These are phyloP conservation scores for Brachionus calyciflorus DNA, from an alignment of 1,140 invertebrate genomes.

Conservation along the genomic window DNA sequence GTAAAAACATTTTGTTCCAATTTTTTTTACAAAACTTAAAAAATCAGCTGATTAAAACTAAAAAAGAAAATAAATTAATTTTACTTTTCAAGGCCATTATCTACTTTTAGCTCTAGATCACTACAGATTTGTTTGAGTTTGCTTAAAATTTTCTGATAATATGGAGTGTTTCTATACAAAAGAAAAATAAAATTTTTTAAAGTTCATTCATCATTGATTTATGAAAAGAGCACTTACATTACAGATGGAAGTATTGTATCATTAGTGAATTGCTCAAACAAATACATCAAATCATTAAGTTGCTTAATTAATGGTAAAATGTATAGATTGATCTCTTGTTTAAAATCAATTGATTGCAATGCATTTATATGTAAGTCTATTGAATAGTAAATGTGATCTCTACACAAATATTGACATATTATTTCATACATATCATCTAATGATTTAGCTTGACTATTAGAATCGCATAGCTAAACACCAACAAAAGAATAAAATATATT, in stretches of 20 bases:
- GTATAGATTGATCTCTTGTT: slow-evolving; percentile 32
- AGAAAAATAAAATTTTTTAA: too few relatives aligned
- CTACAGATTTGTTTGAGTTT: slow-evolving; percentile 69
- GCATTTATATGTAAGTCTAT: slow-evolving; percentile 42
- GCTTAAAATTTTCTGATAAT: slow-evolving; percentile 37
- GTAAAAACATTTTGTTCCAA: too few relatives aligned
- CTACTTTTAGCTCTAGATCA: slow-evolving; percentile 84
- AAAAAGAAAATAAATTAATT: too few relatives aligned
- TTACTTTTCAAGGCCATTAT: slow-evolving; percentile 76
- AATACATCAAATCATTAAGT: slow-evolving; percentile 40
- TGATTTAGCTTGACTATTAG: neutral
- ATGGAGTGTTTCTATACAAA: neutral
- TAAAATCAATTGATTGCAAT: neutral
- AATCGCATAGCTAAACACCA: neutral
- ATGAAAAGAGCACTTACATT: too few relatives aligned
- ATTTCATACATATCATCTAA: slow-evolving; percentile 41
- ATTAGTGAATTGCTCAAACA: slow-evolving; percentile 44
- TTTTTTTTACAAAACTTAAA: too few relatives aligned
- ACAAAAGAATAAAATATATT: neutral
- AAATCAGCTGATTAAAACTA: too few relatives aligned
- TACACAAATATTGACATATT: neutral
- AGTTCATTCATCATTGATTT: too few relatives aligned
- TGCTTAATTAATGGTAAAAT: slow-evolving; percentile 41
- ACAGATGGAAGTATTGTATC: slow-evolving; percentile 6
- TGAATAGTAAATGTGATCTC: slow-evolving; percentile 37